These are phyloP conservation scores for Chromis chromis DNA, from an alignment of 2,797 vertebrate species.

Conservation along the genomic window DNA sequence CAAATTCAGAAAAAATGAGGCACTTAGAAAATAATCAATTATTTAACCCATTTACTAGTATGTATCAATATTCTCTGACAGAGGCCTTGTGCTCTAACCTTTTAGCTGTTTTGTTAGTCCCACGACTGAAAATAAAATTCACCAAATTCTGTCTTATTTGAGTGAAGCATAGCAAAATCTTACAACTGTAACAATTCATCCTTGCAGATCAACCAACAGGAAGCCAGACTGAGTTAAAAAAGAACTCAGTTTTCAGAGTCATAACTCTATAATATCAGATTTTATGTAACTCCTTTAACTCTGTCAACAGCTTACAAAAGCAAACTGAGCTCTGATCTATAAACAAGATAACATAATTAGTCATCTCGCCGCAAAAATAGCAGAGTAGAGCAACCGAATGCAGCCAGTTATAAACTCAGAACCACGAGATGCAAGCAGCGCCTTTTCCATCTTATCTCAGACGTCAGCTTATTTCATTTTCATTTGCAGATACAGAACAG, in stretches of 20 bases:
- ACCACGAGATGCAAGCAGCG: background rate
- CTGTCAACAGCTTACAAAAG: conserved; percentile 1
- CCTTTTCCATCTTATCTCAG: background rate
- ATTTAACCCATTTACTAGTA: no score
- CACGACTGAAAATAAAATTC: background rate
- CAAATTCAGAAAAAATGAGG: background rate
- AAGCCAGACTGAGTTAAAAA: background rate
- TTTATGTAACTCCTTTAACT: conserved; percentile 6
- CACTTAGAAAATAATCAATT: no score
- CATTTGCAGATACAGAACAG: background rate
- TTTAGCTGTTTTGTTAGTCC: no score
- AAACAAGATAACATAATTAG: conserved; percentile 12
- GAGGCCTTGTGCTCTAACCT: background rate
- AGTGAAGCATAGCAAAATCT: background rate
- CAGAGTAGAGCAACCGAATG: background rate
- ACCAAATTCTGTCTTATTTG: background rate
- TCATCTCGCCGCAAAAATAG: background rate
- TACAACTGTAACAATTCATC: background rate
- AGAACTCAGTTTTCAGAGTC: background rate
- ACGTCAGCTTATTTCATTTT: background rate
- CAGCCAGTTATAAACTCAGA: conserved; percentile 1
- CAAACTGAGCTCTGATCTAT: conserved; percentile 23
- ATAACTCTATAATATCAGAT: conserved; percentile 1
- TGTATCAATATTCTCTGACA: no score
- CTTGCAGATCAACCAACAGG: conserved; percentile 8